Evolutionary conservation across 2,113 vertebrate genomes (phyloP).

Genomic region (Osmerus eperlanus): DNA sequence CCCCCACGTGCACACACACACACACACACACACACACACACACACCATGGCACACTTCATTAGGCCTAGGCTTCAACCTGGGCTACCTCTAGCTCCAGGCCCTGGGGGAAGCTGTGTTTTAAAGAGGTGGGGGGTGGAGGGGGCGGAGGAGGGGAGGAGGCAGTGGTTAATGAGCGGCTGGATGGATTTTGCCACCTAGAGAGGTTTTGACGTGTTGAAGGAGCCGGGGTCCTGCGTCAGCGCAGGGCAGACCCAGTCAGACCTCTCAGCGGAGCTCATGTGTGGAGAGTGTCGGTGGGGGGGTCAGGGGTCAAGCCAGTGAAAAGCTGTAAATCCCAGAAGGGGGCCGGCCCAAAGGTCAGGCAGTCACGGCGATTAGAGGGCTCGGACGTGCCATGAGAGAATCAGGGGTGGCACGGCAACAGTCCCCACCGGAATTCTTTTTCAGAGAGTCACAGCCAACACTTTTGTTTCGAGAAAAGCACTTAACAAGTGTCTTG

Average conservation of each 20-base stretch:
- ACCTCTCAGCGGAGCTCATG: constrained; percentile 42
- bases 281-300: constrained; percentile 62
- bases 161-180: constrained; percentile 21
- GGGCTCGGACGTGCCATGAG: constrained; percentile 54
- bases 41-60: constrained; percentile 69
- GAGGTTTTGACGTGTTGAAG: constrained; percentile 68
- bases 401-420: constrained; percentile 59
- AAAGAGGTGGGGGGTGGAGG: constrained; percentile 27
- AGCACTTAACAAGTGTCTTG: no score
- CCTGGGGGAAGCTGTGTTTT: constrained; percentile 47
- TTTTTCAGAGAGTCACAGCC: neutral
- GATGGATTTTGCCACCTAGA: constrained; percentile 61
- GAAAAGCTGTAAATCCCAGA: constrained; percentile 71
- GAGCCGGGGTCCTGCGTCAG: constrained; percentile 47
- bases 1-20: no score
- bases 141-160: constrained; percentile 31
- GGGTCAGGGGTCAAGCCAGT: constrained; percentile 63
- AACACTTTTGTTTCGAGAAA: no score
- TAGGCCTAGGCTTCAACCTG: constrained; percentile 66
- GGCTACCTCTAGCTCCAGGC: constrained; percentile 52
- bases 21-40: constrained; percentile 11
- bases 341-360: constrained; percentile 63
- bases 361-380: constrained; percentile 66
- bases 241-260: constrained; percentile 39
- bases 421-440: constrained; percentile 34